A percentile compares a stretch with the other conserved stretches of the same genome.
These are phyloP conservation scores for Drosophila eohydei DNA, from an alignment of 2,888 invertebrate genomes.

Conservation along the genomic window DNA sequence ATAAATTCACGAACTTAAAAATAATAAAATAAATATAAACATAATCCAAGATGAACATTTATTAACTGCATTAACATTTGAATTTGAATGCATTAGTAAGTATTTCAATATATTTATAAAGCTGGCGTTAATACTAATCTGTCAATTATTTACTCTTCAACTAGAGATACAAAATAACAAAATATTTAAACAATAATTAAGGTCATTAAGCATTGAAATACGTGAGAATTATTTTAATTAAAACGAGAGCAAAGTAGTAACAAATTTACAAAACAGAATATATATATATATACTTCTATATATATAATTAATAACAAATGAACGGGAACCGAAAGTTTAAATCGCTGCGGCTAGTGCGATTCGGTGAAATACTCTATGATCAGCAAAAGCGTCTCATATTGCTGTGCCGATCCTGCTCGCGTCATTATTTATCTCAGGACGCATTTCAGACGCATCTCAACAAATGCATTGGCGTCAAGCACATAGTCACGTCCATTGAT, in stretches of 20 bases:
- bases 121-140: background rate
- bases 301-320: conserved; percentile 43
- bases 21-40: background rate
- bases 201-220: background rate
- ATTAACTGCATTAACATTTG: background rate
- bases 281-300: background rate
- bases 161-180: background rate
- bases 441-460: conserved; percentile 68
- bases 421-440: conserved; percentile 59
- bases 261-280: background rate
- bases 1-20: conserved; percentile 18
- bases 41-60: background rate
- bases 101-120: background rate
- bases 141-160: background rate
- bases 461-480: conserved; percentile 61
- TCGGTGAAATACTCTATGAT: conserved; percentile 75
- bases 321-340: conserved; percentile 53
- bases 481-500: conserved; percentile 47
- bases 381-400: conserved; percentile 68
- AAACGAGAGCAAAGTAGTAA: background rate
- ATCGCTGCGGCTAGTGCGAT: conserved; percentile 61
- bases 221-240: background rate
- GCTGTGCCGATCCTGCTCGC: conserved; percentile 72
- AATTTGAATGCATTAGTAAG: background rate
- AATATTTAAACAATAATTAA: conserved; percentile 1